A percentile compares a stretch with the other conserved stretches of the same genome.
Conservation (phyloP, 2,888 invertebrate genomes). For the Pandemis heparana region DNA sequence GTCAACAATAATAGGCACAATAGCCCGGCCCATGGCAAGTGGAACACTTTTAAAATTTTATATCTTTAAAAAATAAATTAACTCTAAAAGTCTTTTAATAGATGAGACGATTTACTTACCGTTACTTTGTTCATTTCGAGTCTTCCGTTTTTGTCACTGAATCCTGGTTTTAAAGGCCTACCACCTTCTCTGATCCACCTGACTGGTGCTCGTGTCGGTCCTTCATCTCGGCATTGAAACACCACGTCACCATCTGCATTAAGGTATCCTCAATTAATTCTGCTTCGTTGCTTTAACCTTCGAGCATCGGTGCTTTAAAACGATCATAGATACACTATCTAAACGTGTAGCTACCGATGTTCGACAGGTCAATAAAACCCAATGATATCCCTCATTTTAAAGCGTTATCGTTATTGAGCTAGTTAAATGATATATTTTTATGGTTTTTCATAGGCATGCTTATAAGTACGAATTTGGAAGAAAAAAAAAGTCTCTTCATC, state of each 20-base stretch:
- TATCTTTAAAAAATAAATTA: no score
- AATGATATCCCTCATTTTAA: slow-evolving; percentile 10
- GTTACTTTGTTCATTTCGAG: slow-evolving; percentile 94
- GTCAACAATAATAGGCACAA: no score
- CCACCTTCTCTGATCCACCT: slow-evolving; percentile 91
- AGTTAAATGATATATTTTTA: neutral
- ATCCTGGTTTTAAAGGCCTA: slow-evolving; percentile 90
- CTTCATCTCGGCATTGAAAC: slow-evolving; percentile 96
- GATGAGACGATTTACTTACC: slow-evolving; percentile 66
- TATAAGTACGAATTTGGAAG: neutral
- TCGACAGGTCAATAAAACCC: slow-evolving; percentile 3
- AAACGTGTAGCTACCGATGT: neutral
- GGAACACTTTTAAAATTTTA: no score
- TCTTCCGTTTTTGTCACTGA: slow-evolving; percentile 90
- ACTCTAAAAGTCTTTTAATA: no score
- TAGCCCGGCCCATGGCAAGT: no score
- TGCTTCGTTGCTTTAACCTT: slow-evolving; percentile 6
- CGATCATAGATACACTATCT: neutral
- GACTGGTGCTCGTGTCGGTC: slow-evolving; percentile 90
- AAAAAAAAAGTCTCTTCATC: neutral
- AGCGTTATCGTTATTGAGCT: slow-evolving; percentile 11
- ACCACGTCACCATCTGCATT: slow-evolving; percentile 94
- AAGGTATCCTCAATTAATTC: slow-evolving; percentile 10
- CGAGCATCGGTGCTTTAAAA: neutral
- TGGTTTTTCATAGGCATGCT: neutral